Conservation (phyloP, 2,113 vertebrate genomes). For the Vanacampus margaritifer region DNA sequence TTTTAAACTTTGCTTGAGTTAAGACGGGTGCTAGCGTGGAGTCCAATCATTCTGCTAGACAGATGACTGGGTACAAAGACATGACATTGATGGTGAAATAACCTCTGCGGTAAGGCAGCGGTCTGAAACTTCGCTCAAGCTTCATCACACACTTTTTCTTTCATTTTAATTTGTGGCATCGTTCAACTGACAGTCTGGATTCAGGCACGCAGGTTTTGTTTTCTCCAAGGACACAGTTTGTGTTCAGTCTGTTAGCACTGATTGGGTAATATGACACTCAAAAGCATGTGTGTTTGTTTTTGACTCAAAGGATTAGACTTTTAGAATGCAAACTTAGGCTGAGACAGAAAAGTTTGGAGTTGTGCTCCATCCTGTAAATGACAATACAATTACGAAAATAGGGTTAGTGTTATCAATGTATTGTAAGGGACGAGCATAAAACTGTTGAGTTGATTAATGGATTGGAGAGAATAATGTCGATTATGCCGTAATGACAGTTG, state of each 20-base stretch:
- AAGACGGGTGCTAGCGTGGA: slow-evolving; percentile 1
- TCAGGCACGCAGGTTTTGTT: slow-evolving; percentile 1
- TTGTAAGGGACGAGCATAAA: not conserved
- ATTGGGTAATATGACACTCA: slow-evolving; percentile 12
- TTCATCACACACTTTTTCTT: not conserved
- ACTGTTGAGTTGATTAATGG: too few species aligned
- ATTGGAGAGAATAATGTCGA: too few species aligned
- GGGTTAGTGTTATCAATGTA: not conserved
- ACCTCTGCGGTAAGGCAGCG: slow-evolving; percentile 5
- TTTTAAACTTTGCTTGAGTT: slow-evolving; percentile 17
- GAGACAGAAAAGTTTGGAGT: not conserved
- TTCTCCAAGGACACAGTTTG: slow-evolving; percentile 3
- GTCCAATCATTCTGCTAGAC: slow-evolving; percentile 1
- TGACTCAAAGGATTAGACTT: slow-evolving; percentile 7
- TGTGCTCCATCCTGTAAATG: not conserved
- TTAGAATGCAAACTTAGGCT: slow-evolving; percentile 3
- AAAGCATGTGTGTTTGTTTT: slow-evolving; percentile 3
- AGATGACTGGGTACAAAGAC: not conserved
- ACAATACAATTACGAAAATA: not conserved
- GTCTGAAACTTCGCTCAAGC: slow-evolving; percentile 8
- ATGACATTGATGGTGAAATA: slow-evolving; percentile 1
- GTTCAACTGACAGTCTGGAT: slow-evolving; percentile 10
- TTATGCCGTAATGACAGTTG: too few species aligned
- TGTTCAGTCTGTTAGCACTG: slow-evolving; percentile 9
- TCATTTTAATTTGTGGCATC: slow-evolving; percentile 1